Conservation (phyloP, 2,888 invertebrate genomes). For the Bombyx huttoni region DNA sequence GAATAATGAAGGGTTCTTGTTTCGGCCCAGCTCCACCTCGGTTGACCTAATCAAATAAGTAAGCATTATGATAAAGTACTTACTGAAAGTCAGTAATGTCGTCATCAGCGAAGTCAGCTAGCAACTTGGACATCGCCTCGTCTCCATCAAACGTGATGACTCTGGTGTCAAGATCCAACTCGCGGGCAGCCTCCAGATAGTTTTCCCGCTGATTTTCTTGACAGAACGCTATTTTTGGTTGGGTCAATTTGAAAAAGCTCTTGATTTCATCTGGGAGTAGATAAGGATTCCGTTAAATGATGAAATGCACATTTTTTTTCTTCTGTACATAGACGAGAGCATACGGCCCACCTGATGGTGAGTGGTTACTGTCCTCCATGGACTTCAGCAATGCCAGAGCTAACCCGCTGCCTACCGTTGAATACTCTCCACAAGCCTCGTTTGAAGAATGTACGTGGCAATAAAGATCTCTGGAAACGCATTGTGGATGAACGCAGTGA, state of each 20-base stretch:
- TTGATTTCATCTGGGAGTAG: slow-evolving; percentile 35
- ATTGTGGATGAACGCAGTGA: too few species aligned
- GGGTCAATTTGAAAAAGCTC: slow-evolving; percentile 26
- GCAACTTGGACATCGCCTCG: slow-evolving; percentile 26
- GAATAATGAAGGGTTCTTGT: too few species aligned
- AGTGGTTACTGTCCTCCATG: too few species aligned
- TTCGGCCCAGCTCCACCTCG: slow-evolving; percentile 23
- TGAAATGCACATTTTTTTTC: too few species aligned
- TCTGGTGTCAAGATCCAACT: slow-evolving; percentile 26
- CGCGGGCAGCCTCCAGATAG: slow-evolving; percentile 19
- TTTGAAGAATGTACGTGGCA: too few species aligned
- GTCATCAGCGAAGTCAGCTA: slow-evolving; percentile 20
- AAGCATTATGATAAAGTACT: slow-evolving; percentile 9
- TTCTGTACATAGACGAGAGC: too few species aligned
- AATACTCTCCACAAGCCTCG: too few species aligned
- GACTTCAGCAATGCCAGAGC: too few species aligned
- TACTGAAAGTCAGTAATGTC: slow-evolving; percentile 32
- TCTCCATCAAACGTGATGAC: slow-evolving; percentile 37
- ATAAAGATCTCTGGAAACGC: too few species aligned
- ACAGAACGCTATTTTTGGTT: slow-evolving; percentile 44
- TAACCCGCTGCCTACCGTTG: too few species aligned
- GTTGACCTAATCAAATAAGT: slow-evolving; percentile 27
- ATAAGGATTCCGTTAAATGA: too few species aligned
- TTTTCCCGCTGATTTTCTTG: slow-evolving; percentile 21
- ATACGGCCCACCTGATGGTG: too few species aligned